These are phyloP conservation scores for Pyrgilauda ruficollis DNA, from an alignment of 2,113 vertebrate species.

Conservation along the genomic window DNA sequence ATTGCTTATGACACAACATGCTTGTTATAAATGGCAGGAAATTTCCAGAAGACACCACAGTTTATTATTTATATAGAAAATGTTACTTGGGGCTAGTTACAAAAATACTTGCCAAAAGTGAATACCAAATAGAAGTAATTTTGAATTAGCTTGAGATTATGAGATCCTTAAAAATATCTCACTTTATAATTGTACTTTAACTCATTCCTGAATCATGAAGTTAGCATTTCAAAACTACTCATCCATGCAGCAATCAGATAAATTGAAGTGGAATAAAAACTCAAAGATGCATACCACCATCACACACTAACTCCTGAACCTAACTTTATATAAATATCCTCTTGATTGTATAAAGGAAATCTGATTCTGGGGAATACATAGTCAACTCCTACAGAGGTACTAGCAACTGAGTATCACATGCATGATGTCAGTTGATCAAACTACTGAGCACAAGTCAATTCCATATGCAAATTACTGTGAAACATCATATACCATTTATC, in stretches of 20 bases:
- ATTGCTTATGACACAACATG: neutral
- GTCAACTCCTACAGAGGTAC: neutral
- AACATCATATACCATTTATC: neutral
- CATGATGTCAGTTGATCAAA: neutral
- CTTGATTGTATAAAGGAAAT: neutral
- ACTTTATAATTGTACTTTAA: neutral
- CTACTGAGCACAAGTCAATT: fast-evolving
- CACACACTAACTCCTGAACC: neutral
- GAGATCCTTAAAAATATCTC: neutral
- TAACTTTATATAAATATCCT: neutral
- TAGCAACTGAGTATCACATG: neutral
- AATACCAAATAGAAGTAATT: neutral
- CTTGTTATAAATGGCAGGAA: neutral
- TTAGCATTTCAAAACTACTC: neutral
- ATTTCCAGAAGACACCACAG: neutral
- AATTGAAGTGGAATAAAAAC: neutral
- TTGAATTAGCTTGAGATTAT: neutral
- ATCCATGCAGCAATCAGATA: neutral
- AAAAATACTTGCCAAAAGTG: neutral
- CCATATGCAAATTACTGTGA: neutral
- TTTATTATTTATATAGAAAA: neutral
- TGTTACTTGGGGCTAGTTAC: neutral
- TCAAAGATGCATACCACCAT: neutral
- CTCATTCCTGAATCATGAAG: neutral
- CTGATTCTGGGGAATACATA: neutral